Evolutionary conservation across 2,888 invertebrate genomes (phyloP), one percentile per base, ranked within the genome.

Genomic region (Leptinotarsa rubiginosa): DNA sequence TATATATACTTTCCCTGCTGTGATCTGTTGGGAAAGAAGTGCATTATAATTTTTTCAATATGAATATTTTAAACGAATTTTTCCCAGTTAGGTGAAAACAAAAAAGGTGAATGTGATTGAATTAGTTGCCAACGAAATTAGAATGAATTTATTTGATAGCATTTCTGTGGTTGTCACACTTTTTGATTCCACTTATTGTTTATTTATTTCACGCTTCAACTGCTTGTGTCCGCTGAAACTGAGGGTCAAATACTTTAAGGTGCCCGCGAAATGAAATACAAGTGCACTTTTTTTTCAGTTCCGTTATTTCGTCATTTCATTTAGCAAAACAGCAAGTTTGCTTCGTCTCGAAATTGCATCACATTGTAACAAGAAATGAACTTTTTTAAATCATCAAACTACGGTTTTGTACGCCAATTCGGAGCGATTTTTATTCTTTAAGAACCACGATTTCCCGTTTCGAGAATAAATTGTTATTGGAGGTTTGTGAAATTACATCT

Each of bases 161-260:
- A 62, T 62, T 62, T 62, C 41, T 62, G 62, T 41, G 62, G 62
- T 69, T 56, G 69, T 69, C 56, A 69, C 69, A 69, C 69, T 69
- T 69, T 56, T 69, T 69, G 69, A 56, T 69, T 69, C 69, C 62
- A 62, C 25, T 62, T 62, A n/a, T 41, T 62, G 62, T 22, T 56
- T 5, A 31, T 25, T 62, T 25, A n/a, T 62, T 62, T 62, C 41
- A 62, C 13, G 62, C 62, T 62, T 41, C 62, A 41, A 5, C 41
- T 31, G 41, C 20, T 18, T 10, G 2, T 16, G 62, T 62, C 62
- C 31, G 10, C 62, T n/a, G 1, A 31, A 3, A 56, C 18, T 16
- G 62, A 31, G 25, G 41, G 62, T 62, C 62, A 62, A 62, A 62
- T 16, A 62, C 62, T 31, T 62, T 13, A 2, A 41, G 4, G 62